Evolutionary conservation across 2,888 invertebrate species (phyloP), one percentile per base, ranked within the genome.

Genomic region (Iphiclides podalirius): DNA sequence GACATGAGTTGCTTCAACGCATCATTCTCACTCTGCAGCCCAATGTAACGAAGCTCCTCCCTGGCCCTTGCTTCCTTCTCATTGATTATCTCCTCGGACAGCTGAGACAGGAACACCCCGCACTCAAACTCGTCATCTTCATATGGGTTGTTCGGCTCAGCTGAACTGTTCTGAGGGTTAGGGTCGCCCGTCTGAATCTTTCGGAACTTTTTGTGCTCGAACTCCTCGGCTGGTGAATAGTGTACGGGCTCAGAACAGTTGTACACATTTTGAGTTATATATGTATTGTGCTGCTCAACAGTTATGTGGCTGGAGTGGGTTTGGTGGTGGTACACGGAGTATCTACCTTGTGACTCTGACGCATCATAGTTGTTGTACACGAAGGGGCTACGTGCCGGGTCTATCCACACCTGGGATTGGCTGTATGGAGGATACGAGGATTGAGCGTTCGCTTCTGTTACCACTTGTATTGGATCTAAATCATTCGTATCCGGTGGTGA

Each of bases 1-100:
- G 86, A 82, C 84, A 87, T 82, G 4, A 88, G 60, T 57, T 87
- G 87, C 28, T 81, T 79, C 43, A 87, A 54, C 0, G 86, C 86
- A 44, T 67, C 72, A 56, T 82, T 76, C 4, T 81, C 75, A 16
- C 67, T 70, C 15, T 71, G 62, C 1, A 72, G n/a, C 0, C 63
- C 72, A 6, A 69, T 61, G 46, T 68, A 72, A 33, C 70, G 75
- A 42, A 59, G 55, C 38, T 77, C 74, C 37, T 79, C 76, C 17
- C 66, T 58, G 0, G 61, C 66, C 28, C 55, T 64, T 9, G 59
- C 68, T 46, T 73, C 75, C 15, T 78, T 75, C 53, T 80, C 79
- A 53, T 75, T 66, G 20, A 79, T 64, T 26, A 77, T 79, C 38
- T 81, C 81, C 40, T 79, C 78, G 0, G 79, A 72, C 42, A 83